Base-by-base conservation (phyloP, 92 coral and sea anemone species). In the Porites divaricata region DNA sequence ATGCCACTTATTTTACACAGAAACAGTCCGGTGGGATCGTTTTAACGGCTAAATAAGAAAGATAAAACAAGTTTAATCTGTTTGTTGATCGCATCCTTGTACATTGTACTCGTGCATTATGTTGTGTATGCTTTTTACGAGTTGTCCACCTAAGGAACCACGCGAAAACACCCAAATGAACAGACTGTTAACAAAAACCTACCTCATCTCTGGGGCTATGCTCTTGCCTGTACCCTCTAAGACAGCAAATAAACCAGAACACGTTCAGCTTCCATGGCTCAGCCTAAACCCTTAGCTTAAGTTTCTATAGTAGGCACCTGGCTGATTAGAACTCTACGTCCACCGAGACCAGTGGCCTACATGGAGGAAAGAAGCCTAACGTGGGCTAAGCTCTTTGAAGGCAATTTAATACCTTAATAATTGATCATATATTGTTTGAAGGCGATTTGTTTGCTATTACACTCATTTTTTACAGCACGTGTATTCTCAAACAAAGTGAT, bases 241-340 rank as follows among this genome's bases (percentile, higher is more conserved):
- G 72, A 81, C 70, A 65, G 90, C 90, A 83, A 79, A 75, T 73
- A 74, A 75, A 72, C 49, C 86, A 71, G 78, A 63, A 12, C 61
- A 21, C 4, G 22, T 71, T 63, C 72, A 74, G 72, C 86, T 71
- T 82, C 79, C 86, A 82, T 82, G 86, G 79, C 63, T 82, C 67
- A 26, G 50, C 86, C 86, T 73, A 59, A 82, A 71, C 79, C 82
- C 88, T 90, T 79, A 72, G 89, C 81, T 79, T 81, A 70, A 90
- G 94, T 94, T 77, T 79, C 98, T 61, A 94, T 92, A 84, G 98
- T 81, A 86, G 98, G 61, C 98, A 94, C 98, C 98, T 94, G 98
- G 85, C 64, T 56, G 74, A 41, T 57, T 52, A n/a, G 69, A 28
- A 77, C 74, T 80, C 45, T 5, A 63, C 72, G 57, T 78, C 75